Percentiles rank a stretch among this genome's conserved stretches.
Evolutionary conservation across 92 coral and sea anemone genomes (phyloP).

Genomic region (Pocillopora grandis): DNA sequence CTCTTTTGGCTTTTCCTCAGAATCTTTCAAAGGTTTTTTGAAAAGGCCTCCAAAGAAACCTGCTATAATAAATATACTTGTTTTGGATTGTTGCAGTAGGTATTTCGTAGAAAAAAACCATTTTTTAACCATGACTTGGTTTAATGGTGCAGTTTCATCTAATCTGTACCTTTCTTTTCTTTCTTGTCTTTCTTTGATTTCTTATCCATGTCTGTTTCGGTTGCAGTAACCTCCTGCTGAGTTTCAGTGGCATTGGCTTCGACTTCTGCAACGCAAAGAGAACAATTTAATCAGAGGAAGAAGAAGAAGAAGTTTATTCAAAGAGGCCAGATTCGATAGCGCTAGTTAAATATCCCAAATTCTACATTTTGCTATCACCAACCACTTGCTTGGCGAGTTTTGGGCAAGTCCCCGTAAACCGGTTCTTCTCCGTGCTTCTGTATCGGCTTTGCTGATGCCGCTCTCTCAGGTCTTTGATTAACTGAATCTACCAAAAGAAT

Average conservation of each 20-base stretch:
- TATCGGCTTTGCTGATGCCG: neutral
- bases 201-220: neutral
- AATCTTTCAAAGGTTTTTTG: slow-evolving; percentile 11
- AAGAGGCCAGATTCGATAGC: too few species aligned
- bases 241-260: neutral
- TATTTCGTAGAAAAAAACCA: neutral
- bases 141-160: too few species aligned
- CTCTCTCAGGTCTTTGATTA: neutral
- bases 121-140: neutral
- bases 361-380: neutral
- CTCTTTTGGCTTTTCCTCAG: neutral
- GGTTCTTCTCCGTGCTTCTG: slow-evolving; percentile 14
- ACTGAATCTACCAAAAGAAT: neutral
- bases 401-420: neutral
- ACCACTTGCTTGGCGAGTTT: neutral
- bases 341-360: too few species aligned
- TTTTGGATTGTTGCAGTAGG: neutral
- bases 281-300: too few species aligned
- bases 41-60: slow-evolving; percentile 46
- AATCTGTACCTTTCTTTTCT: slow-evolving; percentile 27
- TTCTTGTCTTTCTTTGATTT: slow-evolving; percentile 30
- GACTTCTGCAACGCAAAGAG: neutral
- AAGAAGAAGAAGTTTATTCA: too few species aligned
- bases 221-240: neutral
- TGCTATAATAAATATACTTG: neutral